Base-by-base conservation (phyloP, 2,797 vertebrate genomes). In the Notolabrus celidotus region DNA sequence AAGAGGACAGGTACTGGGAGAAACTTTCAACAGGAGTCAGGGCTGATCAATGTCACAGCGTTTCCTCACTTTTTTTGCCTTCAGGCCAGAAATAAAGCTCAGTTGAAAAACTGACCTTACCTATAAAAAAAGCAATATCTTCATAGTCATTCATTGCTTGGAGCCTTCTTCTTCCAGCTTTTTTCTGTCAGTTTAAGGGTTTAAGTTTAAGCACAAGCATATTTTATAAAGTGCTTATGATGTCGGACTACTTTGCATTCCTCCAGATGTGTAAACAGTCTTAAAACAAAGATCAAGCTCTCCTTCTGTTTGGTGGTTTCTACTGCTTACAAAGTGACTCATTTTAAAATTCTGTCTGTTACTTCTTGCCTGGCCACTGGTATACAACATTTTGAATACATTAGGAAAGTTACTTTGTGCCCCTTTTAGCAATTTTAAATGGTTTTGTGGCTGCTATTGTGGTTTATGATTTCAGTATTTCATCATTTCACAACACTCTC, bases 81-180 rank as follows among this genome's bases (percentile, higher is more conserved):
- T 62, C 42, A 39, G 60, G 73, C 29, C 36, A 51, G 15, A 53
- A 53, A 12, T 53, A 27, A 74, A 72, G 34, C 56, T 78, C 38
- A 43, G 42, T 22, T 64, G 68, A 72, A 77, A 76, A 61, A 55
- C 59, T 74, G 80, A 82, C 68, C 78, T 82, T 69, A 82, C 54
- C 68, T 56, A 77, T 80, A 77, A 82, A 84, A 77, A 33, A 7
- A 25, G 5, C 17, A 5, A n/a, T 27, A 56, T 50, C 47, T 58
- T 69, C 41, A 70, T 46, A 51, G 57, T 66, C 51, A 58, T 66
- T 61, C 61, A 31, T 34, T 58, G 71, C 80, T 61, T 12, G 2
- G 51, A 61, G 62, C 31, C 8, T n/a, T 6, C 27, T 57, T 53
- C 53, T 69, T 36, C 34, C 11, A 36, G 34, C 11, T 50, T 67